Percentiles rank a stretch among this genome's conserved stretches.
Evolutionary conservation across 2,888 invertebrate species (phyloP).

Genomic region (Cephus rjabovi): DNA sequence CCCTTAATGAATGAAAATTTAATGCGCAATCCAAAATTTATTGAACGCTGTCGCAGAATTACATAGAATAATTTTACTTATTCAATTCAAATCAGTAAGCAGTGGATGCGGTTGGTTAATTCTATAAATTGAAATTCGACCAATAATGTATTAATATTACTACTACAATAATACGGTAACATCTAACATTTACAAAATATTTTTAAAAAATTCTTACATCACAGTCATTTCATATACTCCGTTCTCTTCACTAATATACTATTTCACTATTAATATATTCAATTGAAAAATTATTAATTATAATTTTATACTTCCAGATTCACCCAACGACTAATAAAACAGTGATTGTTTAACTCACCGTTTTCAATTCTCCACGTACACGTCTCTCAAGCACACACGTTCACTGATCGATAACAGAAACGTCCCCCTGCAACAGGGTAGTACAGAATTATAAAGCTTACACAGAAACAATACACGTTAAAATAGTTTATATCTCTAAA

Average conservation of each 20-base stretch:
- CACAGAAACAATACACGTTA: not conserved
- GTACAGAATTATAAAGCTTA: slow-evolving; percentile 22
- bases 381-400: slow-evolving; percentile 36
- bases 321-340: not conserved
- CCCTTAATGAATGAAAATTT: not conserved
- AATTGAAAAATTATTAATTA: not conserved
- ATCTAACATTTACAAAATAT: not conserved
- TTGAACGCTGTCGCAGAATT: not conserved
- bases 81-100: not conserved
- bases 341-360: not conserved
- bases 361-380: not conserved
- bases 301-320: not conserved
- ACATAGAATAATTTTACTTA: not conserved
- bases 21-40: not conserved
- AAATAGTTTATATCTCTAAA: not conserved
- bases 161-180: not conserved
- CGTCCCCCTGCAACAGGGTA: slow-evolving; percentile 61
- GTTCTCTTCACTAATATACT: not conserved
- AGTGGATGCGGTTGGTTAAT: not conserved
- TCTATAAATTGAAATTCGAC: not conserved
- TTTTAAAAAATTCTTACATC: not conserved
- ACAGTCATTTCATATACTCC: not conserved
- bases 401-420: slow-evolving; percentile 58
- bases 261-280: not conserved
- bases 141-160: not conserved